Percentiles rank a stretch among this genome's conserved stretches.
These are phyloP conservation scores for Psettodes erumei DNA, from an alignment of 2,113 vertebrate genomes.

Conservation along the genomic window DNA sequence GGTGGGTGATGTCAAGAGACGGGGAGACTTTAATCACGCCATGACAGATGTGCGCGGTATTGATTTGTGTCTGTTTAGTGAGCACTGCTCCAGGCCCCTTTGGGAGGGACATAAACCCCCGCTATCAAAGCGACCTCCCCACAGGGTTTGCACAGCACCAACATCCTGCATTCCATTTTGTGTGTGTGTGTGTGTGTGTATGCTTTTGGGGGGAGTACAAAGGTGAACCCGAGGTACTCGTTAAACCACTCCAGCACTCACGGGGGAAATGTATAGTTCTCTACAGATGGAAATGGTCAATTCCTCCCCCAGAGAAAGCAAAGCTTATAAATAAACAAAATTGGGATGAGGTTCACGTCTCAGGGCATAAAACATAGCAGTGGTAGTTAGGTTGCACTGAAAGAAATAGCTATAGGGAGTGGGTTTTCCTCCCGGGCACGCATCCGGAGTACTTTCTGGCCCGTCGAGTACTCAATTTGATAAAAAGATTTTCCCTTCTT, in stretches of 20 bases:
- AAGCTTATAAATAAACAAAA: constrained; percentile 51
- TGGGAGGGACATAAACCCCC: constrained; percentile 58
- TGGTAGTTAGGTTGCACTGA: neutral
- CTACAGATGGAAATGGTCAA: constrained; percentile 29
- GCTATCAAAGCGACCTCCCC: constrained; percentile 65
- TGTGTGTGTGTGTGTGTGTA: constrained; percentile 6
- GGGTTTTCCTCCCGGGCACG: constrained; percentile 5
- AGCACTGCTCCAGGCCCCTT: constrained; percentile 44
- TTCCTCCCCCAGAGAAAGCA: constrained; percentile 28
- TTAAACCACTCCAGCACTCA: constrained; percentile 52
- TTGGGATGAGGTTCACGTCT: constrained; percentile 23
- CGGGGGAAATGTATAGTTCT: constrained; percentile 40
- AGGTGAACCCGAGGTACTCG: constrained; percentile 41
- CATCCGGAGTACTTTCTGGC: constrained; percentile 32
- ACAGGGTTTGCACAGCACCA: constrained; percentile 25
- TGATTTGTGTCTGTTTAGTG: constrained; percentile 67
- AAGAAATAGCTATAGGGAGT: constrained; percentile 28
- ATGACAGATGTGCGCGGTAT: constrained; percentile 71
- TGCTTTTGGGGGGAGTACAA: constrained; percentile 20
- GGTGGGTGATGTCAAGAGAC: constrained; percentile 38
- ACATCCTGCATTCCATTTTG: constrained; percentile 14
- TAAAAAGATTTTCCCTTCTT: constrained; percentile 24
- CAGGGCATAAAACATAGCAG: constrained; percentile 12
- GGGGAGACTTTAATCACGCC: constrained; percentile 68
- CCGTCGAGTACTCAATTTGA: constrained; percentile 15